Conservation (phyloP, 1,140 invertebrate genomes). For the Drosophila jambulina region DNA sequence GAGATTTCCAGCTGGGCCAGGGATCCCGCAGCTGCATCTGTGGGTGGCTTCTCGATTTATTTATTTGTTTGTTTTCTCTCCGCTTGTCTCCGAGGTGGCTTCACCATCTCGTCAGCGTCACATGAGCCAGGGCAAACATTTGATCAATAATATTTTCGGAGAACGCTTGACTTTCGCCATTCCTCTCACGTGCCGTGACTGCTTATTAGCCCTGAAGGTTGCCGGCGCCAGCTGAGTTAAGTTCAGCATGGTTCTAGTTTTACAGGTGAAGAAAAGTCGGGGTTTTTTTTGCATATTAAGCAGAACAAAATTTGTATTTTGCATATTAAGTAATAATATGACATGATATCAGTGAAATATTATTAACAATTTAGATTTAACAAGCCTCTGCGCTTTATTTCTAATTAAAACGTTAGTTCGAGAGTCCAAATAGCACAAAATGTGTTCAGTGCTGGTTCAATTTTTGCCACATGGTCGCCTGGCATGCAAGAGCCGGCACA, state of each 20-base stretch:
- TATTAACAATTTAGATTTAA: background rate
- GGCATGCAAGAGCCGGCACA: background rate
- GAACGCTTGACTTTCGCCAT: conserved; percentile 29
- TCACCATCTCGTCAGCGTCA: conserved; percentile 3
- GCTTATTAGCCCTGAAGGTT: conserved; percentile 79
- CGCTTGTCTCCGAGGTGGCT: conserved; percentile 3
- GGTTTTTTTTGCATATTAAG: background rate
- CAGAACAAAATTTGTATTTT: no score
- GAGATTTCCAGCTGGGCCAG: conserved; percentile 34
- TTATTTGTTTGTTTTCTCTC: conserved; percentile 69
- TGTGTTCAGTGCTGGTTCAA: background rate
- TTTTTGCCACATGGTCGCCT: conserved; percentile 1
- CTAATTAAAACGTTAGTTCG: background rate
- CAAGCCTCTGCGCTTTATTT: background rate
- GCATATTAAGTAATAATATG: background rate
- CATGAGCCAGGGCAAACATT: conserved; percentile 69
- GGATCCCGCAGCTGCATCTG: conserved; percentile 21
- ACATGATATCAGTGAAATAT: background rate
- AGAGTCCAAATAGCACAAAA: no score
- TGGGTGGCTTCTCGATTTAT: conserved; percentile 20
- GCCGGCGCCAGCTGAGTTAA: conserved; percentile 35
- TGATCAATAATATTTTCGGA: conserved; percentile 72
- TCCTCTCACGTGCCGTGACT: conserved; percentile 71
- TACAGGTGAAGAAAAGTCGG: background rate
- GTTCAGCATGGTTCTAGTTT: conserved; percentile 2